Percentiles rank a stretch among this genome's conserved stretches.
Evolutionary conservation across 2,888 invertebrate species (phyloP).

Genomic region (Eristalis tenax): DNA sequence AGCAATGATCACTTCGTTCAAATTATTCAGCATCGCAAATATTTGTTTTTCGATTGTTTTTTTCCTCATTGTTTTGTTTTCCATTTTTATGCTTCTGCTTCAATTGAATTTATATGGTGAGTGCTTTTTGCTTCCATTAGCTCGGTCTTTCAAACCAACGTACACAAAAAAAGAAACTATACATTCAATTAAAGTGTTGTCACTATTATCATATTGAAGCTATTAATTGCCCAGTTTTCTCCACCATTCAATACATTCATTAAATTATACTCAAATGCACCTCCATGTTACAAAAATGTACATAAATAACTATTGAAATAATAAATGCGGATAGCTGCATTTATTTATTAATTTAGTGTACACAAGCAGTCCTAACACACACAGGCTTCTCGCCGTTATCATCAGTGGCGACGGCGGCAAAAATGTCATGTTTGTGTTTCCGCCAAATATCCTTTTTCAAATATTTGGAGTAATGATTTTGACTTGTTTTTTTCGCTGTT

Average conservation of each 20-base stretch:
- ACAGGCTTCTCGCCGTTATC: constrained; percentile 65
- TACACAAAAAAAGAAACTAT: constrained; percentile 21
- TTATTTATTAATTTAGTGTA: constrained; percentile 72
- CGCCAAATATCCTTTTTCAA: constrained; percentile 75
- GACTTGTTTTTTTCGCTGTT: constrained; percentile 69
- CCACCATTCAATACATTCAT: constrained; percentile 18
- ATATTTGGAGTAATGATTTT: constrained; percentile 75
- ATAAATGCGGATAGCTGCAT: constrained; percentile 64
- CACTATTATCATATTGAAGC: constrained; percentile 31
- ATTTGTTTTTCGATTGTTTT: constrained; percentile 57
- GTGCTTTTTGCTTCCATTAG: constrained; percentile 31
- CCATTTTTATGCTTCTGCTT: constrained; percentile 32
- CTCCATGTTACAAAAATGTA: constrained; percentile 9
- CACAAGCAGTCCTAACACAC: constrained; percentile 68
- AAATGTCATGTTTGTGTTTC: constrained; percentile 74
- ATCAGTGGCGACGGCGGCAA: constrained; percentile 69
- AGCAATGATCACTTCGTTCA: constrained; percentile 45
- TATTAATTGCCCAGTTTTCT: background rate
- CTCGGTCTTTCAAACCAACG: constrained; percentile 12
- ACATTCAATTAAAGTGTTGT: constrained; percentile 37
- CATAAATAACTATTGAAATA: constrained; percentile 57
- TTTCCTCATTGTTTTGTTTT: constrained; percentile 30
- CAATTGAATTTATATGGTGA: constrained; percentile 48
- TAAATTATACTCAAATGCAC: constrained; percentile 31
- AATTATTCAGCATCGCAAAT: constrained; percentile 52